These are phyloP conservation scores for Petrolisthes manimaculis DNA, from an alignment of 2,888 invertebrate species.

Conservation along the genomic window DNA sequence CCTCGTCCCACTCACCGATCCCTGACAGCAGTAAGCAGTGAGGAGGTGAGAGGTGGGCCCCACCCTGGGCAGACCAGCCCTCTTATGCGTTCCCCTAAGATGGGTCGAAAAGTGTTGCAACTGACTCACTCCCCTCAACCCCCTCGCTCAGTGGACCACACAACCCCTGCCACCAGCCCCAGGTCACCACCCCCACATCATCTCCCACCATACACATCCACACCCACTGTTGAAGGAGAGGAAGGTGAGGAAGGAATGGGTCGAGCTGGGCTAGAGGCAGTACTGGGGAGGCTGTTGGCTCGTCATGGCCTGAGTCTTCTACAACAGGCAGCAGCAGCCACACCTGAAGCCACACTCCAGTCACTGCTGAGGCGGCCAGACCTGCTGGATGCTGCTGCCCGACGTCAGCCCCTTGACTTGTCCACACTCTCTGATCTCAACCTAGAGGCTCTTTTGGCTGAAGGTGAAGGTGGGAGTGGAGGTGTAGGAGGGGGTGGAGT, in stretches of 20 bases:
- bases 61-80: conserved; percentile 69
- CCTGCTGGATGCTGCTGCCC: conserved; percentile 48
- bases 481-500: not conserved
- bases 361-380: conserved; percentile 55
- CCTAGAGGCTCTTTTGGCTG: conserved; percentile 60
- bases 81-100: conserved; percentile 75
- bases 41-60: conserved; percentile 27
- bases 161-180: conserved; percentile 52
- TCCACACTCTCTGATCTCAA: conserved; percentile 66
- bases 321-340: conserved; percentile 51
- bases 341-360: conserved; percentile 60
- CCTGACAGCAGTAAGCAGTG: conserved; percentile 46
- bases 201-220: conserved; percentile 44
- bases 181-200: conserved; percentile 33
- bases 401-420: conserved; percentile 61
- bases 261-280: conserved; percentile 76
- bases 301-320: conserved; percentile 71
- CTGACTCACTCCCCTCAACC: conserved; percentile 75
- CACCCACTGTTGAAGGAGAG: conserved; percentile 38
- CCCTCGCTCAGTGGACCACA: conserved; percentile 70
- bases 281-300: conserved; percentile 76
- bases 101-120: conserved; percentile 72
- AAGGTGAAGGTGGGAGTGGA: conserved; percentile 44
- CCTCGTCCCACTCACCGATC: conserved; percentile 46
- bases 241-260: conserved; percentile 55